Evolutionary conservation across 2,797 vertebrate species (phyloP).

Genomic region (Arrhamphus sclerolepis): DNA sequence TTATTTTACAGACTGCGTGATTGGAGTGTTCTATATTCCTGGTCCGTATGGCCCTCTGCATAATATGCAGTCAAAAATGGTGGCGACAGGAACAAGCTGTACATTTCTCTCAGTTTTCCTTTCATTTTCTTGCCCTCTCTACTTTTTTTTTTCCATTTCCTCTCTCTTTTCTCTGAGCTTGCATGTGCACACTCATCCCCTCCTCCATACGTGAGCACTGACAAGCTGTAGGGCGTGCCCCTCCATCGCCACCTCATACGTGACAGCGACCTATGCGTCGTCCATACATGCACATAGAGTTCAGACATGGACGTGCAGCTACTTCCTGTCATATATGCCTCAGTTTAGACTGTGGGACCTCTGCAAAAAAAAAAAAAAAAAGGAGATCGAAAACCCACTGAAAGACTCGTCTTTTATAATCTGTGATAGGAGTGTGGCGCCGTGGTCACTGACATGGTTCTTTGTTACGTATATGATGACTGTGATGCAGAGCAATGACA

Average conservation of each 20-base stretch:
- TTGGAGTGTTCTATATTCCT: constrained; percentile 14
- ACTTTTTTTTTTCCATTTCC: constrained; percentile 51
- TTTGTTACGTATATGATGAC: constrained; percentile 14
- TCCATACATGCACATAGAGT: constrained; percentile 55
- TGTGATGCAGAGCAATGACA: constrained; percentile 20
- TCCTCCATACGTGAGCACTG: constrained; percentile 63
- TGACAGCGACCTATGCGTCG: constrained; percentile 28
- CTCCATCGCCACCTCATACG: constrained; percentile 40
- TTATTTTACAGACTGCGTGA: constrained; percentile 6
- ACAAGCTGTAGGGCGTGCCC: constrained; percentile 71
- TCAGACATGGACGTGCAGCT: constrained; percentile 54
- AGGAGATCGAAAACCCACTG: constrained; percentile 6
- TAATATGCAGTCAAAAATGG: constrained; percentile 35
- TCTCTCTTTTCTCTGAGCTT: constrained; percentile 43
- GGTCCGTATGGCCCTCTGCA: constrained; percentile 10
- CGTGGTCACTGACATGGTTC: not conserved
- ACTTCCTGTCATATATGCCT: constrained; percentile 43
- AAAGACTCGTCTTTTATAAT: not conserved
- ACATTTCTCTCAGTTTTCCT: constrained; percentile 46
- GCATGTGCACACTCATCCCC: constrained; percentile 45
- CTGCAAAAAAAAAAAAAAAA: constrained; percentile 3
- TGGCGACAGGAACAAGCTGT: constrained; percentile 58
- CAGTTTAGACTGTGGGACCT: constrained; percentile 35
- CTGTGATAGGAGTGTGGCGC: constrained; percentile 2
- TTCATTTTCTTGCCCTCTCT: constrained; percentile 30